A percentile compares a stretch with the other conserved stretches of the same genome.
Evolutionary conservation across 92 coral and sea anemone species (phyloP).

Genomic region (Isaurus tuberculatus): DNA sequence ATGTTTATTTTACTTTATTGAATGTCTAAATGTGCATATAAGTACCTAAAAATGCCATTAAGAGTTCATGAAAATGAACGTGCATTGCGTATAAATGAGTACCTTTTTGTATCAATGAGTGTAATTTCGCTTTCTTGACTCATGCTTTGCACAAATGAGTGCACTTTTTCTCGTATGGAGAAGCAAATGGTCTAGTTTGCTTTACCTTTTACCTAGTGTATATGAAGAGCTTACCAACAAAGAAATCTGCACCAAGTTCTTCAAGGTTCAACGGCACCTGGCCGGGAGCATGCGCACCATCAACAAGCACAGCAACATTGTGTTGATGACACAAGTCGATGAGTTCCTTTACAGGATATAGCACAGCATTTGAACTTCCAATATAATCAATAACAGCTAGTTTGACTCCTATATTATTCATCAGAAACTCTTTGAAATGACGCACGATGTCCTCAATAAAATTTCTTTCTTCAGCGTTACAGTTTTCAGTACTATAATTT

Average conservation of each 20-base stretch:
- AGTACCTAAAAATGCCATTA: no score
- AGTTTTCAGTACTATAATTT: slow-evolving; percentile 70
- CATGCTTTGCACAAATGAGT: no score
- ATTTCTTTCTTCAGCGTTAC: slow-evolving; percentile 56
- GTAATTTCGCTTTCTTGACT: no score
- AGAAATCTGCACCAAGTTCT: slow-evolving; percentile 79
- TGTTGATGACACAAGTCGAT: slow-evolving; percentile 72
- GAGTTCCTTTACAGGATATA: slow-evolving; percentile 68
- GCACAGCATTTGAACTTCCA: slow-evolving; percentile 72
- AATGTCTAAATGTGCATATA: no score
- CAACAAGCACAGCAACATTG: slow-evolving; percentile 71
- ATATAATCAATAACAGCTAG: slow-evolving; percentile 78
- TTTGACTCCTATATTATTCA: slow-evolving; percentile 64
- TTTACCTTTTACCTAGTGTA: neutral
- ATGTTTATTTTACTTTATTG: no score
- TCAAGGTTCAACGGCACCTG: slow-evolving; percentile 77
- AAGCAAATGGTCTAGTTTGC: no score
- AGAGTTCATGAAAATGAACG: no score
- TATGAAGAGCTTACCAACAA: slow-evolving; percentile 64
- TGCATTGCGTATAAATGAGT: no score
- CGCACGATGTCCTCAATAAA: slow-evolving; percentile 71
- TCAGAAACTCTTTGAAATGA: slow-evolving; percentile 66
- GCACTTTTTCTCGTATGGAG: no score
- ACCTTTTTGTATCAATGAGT: no score
- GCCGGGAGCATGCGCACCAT: slow-evolving; percentile 90